phyloP scores from a whole-genome alignment of 2,888 invertebrate genomes.

The Drosophila rellima region DNA sequence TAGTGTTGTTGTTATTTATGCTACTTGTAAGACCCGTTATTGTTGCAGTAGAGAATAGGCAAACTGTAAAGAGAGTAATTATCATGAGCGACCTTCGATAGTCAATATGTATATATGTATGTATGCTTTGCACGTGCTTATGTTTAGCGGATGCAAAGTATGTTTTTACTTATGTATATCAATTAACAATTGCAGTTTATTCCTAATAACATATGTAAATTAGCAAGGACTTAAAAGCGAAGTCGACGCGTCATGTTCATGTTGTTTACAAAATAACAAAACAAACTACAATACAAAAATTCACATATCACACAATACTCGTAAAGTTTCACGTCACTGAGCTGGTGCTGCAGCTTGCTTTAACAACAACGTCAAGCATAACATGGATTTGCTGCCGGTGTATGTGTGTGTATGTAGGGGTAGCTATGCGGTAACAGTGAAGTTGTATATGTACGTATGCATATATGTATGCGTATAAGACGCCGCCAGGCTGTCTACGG shows the following conservation, averaged over 20 bases:
- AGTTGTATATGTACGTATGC: conserved; percentile 49
- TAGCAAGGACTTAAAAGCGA: conserved; percentile 26
- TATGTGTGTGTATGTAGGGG: conserved; percentile 29
- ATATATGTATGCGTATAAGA: conserved; percentile 38
- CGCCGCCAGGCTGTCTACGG: conserved; percentile 76
- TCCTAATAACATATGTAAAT: conserved; percentile 33
- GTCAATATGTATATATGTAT: conserved; percentile 4
- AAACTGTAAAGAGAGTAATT: conserved; percentile 52
- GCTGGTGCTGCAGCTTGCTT: conserved; percentile 43
- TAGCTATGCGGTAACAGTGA: conserved; percentile 72
- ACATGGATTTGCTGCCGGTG: conserved; percentile 45
- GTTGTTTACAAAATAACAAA: conserved; percentile 50
- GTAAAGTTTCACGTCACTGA: conserved; percentile 21
- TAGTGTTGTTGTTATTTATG: conserved; percentile 52
- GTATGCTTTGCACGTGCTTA: neutral
- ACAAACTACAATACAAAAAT: conserved; percentile 21
- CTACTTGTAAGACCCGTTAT: conserved; percentile 69
- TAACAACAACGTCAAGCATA: conserved; percentile 50
- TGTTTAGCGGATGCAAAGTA: neutral
- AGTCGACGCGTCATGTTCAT: conserved; percentile 28
- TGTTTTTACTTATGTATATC: conserved; percentile 1
- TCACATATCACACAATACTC: conserved; percentile 5
- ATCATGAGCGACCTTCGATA: conserved; percentile 45
- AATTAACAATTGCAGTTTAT: conserved; percentile 33
- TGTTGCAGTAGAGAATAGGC: conserved; percentile 66